Evolutionary conservation across 2,888 invertebrate species (phyloP).

Genomic region (Scaptomyza parva): DNA sequence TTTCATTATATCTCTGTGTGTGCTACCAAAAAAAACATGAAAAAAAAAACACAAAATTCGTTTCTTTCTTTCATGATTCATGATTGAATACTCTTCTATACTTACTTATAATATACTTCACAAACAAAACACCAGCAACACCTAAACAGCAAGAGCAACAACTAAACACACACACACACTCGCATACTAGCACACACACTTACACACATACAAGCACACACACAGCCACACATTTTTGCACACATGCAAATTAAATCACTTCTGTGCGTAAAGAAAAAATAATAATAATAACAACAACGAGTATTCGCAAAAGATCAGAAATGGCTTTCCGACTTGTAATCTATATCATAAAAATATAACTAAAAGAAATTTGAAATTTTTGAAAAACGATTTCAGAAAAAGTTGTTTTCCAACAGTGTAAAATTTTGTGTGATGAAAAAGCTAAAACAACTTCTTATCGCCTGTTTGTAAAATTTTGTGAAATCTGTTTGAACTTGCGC

Average conservation of each 20-base stretch:
- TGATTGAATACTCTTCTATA: slow-evolving; percentile 22
- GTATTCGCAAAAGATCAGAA: slow-evolving; percentile 7
- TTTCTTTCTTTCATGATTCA: slow-evolving; percentile 29
- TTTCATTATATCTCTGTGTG: slow-evolving; percentile 66
- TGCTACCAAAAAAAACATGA: slow-evolving; percentile 42
- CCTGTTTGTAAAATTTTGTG: slow-evolving; percentile 1
- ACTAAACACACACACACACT: slow-evolving; percentile 9
- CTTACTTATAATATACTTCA: slow-evolving; percentile 16
- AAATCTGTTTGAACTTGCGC: slow-evolving; percentile 12
- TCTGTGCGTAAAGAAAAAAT: slow-evolving; percentile 21
- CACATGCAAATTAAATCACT: slow-evolving; percentile 43
- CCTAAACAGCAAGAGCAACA: slow-evolving; percentile 28
- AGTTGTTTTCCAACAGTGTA: not conserved
- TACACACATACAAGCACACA: slow-evolving; percentile 17
- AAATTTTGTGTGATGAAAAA: slow-evolving; percentile 12
- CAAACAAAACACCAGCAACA: slow-evolving; percentile 15
- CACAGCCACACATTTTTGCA: slow-evolving; percentile 37
- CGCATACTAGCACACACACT: slow-evolving; percentile 7
- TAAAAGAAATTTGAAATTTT: not conserved
- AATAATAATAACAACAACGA: too few species aligned
- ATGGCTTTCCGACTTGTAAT: not conserved
- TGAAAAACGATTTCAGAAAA: not conserved
- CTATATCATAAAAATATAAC: not conserved
- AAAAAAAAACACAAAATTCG: slow-evolving; percentile 10
- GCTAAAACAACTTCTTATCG: slow-evolving; percentile 11